phyloP scores from a whole-genome alignment of 1,140 invertebrate species.

The Brachionus manjavacas region DNA sequence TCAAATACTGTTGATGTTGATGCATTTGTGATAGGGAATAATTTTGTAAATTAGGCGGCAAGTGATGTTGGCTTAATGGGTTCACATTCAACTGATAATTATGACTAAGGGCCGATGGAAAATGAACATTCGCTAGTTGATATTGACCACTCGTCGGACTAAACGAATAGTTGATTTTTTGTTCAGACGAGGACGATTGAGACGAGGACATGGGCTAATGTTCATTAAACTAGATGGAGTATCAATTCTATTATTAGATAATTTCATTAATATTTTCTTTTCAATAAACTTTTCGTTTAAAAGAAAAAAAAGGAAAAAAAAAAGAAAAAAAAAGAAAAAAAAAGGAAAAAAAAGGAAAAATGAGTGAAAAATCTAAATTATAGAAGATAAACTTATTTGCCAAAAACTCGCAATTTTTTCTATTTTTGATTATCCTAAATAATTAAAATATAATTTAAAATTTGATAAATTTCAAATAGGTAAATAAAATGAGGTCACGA shows the following conservation, averaged over 20 bases:
- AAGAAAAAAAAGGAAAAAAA: background rate
- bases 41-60: background rate
- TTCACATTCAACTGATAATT: background rate
- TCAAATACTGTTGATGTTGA: constrained; percentile 9
- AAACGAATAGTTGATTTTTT: background rate
- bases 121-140: background rate
- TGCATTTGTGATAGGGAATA: background rate
- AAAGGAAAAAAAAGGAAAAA: background rate
- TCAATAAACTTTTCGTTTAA: background rate
- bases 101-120: background rate
- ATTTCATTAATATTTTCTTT: background rate
- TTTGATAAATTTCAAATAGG: background rate
- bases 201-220: constrained; percentile 1
- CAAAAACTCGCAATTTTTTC: background rate
- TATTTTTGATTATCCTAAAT: background rate
- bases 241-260: background rate
- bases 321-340: background rate
- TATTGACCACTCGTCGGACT: background rate
- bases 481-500: background rate
- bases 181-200: background rate
- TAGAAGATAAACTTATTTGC: background rate
- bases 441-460: background rate
- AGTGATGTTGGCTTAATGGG: background rate
- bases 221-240: background rate
- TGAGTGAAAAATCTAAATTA: background rate